phyloP scores from a whole-genome alignment of 2,113 vertebrate genomes.

The Scortum barcoo region DNA sequence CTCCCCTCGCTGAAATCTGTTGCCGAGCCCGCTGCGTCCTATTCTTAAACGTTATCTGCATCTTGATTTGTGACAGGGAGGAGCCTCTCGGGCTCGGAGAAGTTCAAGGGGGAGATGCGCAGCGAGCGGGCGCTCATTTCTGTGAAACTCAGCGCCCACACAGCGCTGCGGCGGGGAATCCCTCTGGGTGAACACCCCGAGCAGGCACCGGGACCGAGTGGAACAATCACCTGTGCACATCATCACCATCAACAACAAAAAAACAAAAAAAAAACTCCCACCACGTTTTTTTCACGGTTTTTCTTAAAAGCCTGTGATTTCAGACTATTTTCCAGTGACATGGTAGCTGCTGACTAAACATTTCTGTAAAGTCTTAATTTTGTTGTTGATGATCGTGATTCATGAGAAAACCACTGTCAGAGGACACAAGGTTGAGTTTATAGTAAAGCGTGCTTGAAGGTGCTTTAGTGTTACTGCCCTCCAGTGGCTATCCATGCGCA shows the following conservation, averaged over 20 bases:
- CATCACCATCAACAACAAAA: background rate
- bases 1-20: conserved; percentile 56
- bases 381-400: background rate
- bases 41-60: conserved; percentile 72
- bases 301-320: background rate
- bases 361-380: background rate
- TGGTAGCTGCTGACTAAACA: background rate
- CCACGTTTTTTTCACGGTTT: conserved; percentile 5
- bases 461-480: conserved; percentile 59
- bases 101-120: conserved; percentile 61
- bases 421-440: background rate
- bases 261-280: conserved; percentile 58
- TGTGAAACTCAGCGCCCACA: conserved; percentile 69
- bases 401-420: background rate
- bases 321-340: conserved; percentile 35
- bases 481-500: conserved; percentile 51
- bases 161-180: conserved; percentile 75
- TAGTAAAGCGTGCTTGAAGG: background rate
- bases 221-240: conserved; percentile 68
- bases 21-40: conserved; percentile 49
- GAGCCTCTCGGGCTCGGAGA: conserved; percentile 59
- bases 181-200: conserved; percentile 69
- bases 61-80: conserved; percentile 68
- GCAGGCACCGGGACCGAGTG: conserved; percentile 40
- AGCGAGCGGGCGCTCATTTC: conserved; percentile 58